Percentiles rank a stretch among this genome's conserved stretches.
Conservation (phyloP, 2,797 vertebrate species). For the Premnoplex brunnescens region DNA sequence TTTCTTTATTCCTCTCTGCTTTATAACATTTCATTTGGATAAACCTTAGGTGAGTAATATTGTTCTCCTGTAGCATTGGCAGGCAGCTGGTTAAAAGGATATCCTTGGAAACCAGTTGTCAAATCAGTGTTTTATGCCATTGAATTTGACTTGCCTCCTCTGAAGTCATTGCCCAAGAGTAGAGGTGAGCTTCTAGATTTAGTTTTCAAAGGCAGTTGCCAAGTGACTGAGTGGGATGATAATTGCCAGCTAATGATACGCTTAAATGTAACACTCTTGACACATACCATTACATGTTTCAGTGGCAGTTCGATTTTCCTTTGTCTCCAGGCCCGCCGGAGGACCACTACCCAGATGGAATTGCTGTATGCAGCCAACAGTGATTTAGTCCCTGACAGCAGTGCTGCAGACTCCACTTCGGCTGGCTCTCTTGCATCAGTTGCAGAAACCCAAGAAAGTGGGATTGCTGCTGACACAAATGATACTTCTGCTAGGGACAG, state of each 20-base stretch:
- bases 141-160: background rate
- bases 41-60: background rate
- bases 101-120: background rate
- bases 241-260: background rate
- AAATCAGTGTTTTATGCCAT: background rate
- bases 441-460: conserved; percentile 79
- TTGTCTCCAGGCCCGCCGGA: conserved; percentile 86
- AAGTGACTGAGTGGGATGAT: background rate
- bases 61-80: background rate
- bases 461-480: conserved; percentile 75
- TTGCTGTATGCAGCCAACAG: conserved; percentile 90
- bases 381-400: conserved; percentile 81
- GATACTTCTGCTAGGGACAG: conserved; percentile 79
- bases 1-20: background rate
- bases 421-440: conserved; percentile 75
- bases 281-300: background rate
- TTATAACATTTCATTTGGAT: background rate
- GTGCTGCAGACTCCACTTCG: conserved; percentile 79
- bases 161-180: background rate
- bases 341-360: conserved; percentile 97
- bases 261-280: background rate
- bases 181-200: background rate
- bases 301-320: background rate
- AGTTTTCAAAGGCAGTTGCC: background rate
- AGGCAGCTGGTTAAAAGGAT: background rate